Evolutionary conservation across 2,113 vertebrate species (phyloP), one percentile per base, ranked within the genome.

Genomic region (Aphelocoma coerulescens): DNA sequence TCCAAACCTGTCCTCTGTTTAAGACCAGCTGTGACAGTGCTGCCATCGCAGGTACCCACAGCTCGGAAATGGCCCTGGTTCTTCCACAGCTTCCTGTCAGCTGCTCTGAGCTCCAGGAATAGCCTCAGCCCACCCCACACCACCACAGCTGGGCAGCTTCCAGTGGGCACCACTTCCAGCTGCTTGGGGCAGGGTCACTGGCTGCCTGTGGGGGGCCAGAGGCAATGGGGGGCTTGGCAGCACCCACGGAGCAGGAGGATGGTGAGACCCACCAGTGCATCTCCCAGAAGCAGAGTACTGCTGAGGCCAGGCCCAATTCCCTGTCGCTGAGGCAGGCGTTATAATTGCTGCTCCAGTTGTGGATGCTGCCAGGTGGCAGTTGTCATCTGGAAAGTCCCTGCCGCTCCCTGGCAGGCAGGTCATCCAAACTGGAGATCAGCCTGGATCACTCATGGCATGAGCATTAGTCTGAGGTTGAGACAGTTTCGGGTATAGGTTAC

Each of bases 331-430:
- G 82, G 77, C 13, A 7, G 72, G 30, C 1, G 0, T 69, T 94
- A 91, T 94, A 91, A 95, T 96, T 91, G 93, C 75, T 3, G 9
- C 51, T 91, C 74, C 43, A 24, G 65, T 78, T 87, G 75, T 12
- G 11, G 88, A 61, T 81, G 48, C 66, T 95, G 91, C 81, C 94
- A 93, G 90, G 90, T 96, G 93, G 44, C 88, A 71, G 55, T 22
- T 95, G 94, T 94, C 91, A 91, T 91, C 86, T 74, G 95, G 97
- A 95, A 97, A 96, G 91, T 96, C 95, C 97, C 95, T 39, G 74
- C 77, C 2, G 1, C 81, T 94, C 92, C 91, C 86, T 92, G 84
- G 82, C 59, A 86, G 79, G 62, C 80, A 77, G 76, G 75, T 95
- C 95, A 84, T 67, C 85, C 65, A 26, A 83, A 63, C 46, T 12